phyloP scores from a whole-genome alignment of 2,797 vertebrate genomes.

The Pelobates cultripes region DNA sequence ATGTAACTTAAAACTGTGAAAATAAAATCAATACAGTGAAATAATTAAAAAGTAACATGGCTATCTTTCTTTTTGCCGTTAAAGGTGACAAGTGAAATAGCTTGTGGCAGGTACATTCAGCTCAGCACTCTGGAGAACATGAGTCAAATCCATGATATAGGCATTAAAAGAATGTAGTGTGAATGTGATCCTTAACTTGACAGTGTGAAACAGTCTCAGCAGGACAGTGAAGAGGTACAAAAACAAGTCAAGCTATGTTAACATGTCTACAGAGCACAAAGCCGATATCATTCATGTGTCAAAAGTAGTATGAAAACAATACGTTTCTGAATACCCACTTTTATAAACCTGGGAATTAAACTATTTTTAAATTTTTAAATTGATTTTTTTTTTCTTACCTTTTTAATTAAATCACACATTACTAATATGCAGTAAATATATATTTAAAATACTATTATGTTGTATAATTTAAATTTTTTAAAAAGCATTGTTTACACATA shows the following conservation, averaged over 20 bases:
- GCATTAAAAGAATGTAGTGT: constrained; percentile 23
- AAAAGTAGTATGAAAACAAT: neutral
- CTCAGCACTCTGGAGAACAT: constrained; percentile 5
- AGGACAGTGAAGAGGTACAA: constrained; percentile 3
- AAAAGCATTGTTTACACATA: no score
- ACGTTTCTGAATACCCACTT: no score
- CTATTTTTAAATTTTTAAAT: no score
- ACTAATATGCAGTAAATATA: no score
- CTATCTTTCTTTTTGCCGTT: neutral
- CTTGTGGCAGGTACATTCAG: neutral
- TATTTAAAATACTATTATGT: no score
- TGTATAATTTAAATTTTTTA: no score
- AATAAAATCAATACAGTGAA: no score
- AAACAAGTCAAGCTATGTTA: constrained; percentile 11
- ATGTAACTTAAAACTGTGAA: no score
- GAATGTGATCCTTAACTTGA: constrained; percentile 22
- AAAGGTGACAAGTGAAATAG: constrained; percentile 13
- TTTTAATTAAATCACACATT: no score
- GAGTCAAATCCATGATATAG: constrained; percentile 19
- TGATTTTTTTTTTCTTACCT: no score
- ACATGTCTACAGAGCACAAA: neutral
- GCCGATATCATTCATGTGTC: neutral
- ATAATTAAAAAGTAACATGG: neutral
- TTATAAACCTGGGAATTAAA: no score
- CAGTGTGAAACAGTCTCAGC: constrained; percentile 26